Conservation (phyloP, 2,888 invertebrate species). For the Petrolisthes manimaculis region DNA sequence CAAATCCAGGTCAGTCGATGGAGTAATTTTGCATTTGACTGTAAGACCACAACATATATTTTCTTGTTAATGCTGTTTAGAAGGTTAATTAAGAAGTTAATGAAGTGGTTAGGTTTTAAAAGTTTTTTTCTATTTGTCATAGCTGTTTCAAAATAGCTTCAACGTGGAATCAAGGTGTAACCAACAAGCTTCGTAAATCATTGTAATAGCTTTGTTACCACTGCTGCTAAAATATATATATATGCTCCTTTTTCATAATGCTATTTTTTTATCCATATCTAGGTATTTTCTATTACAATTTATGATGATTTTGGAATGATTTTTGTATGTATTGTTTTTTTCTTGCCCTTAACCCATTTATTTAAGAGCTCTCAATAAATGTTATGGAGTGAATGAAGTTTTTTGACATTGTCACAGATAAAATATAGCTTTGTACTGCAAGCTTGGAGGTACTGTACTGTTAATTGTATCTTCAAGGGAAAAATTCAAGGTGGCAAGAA, state of each 20-base stretch:
- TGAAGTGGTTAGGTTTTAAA: slow-evolving; percentile 15
- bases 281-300: not conserved
- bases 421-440: no score
- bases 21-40: slow-evolving; percentile 6
- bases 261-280: slow-evolving; percentile 35
- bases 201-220: slow-evolving; percentile 64
- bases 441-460: no score
- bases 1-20: slow-evolving; percentile 1
- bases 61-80: slow-evolving; percentile 30
- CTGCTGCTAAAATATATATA: slow-evolving; percentile 59
- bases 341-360: no score
- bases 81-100: slow-evolving; percentile 27
- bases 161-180: slow-evolving; percentile 44
- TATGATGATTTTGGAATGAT: not conserved
- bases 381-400: no score
- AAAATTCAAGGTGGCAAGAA: no score
- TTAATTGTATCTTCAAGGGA: no score
- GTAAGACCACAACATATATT: not conserved
- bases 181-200: slow-evolving; percentile 58
- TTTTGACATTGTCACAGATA: no score
- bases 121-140: slow-evolving; percentile 15
- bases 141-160: slow-evolving; percentile 28
- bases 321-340: no score
- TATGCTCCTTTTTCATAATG: slow-evolving; percentile 50
- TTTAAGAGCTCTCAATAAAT: no score